A percentile compares a stretch with the other conserved stretches of the same genome.
Conservation (phyloP, 2,113 vertebrate genomes). For the Pluvialis apricaria region DNA sequence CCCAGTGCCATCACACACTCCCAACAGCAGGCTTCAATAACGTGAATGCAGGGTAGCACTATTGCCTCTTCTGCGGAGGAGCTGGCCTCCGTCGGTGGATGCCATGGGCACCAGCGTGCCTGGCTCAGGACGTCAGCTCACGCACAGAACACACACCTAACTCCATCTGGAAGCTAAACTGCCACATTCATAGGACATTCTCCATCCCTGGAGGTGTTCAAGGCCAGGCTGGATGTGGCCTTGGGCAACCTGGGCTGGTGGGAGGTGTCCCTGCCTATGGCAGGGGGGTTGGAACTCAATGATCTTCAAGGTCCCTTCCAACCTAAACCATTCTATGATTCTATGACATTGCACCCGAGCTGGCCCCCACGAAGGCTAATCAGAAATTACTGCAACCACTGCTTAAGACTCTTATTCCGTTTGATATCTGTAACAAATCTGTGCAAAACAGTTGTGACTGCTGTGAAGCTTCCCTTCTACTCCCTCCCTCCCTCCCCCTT, state of each 20-base stretch:
- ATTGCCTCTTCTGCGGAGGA: too few relatives aligned
- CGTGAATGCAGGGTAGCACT: not conserved
- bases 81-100: not conserved
- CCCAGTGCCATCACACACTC: not conserved
- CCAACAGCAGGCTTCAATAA: not conserved
- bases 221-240: too few relatives aligned
- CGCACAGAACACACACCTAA: too few relatives aligned
- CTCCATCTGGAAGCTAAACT: not conserved
- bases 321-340: too few relatives aligned
- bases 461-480: not conserved
- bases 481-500: not conserved
- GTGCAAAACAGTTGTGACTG: rapidly evolving
- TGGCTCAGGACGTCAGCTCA: not conserved
- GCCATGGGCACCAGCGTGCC: rapidly evolving
- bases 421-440: not conserved
- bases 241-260: too few relatives aligned
- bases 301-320: too few relatives aligned
- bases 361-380: not conserved
- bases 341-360: not conserved
- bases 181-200: rapidly evolving
- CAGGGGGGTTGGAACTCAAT: too few relatives aligned
- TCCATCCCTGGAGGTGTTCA: too few relatives aligned
- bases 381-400: not conserved
- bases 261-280: too few relatives aligned
- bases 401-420: too few relatives aligned